Percentiles rank a stretch among this genome's conserved stretches.
phyloP scores from a whole-genome alignment of 2,797 vertebrate species.

The Pantherophis vulpinus region DNA sequence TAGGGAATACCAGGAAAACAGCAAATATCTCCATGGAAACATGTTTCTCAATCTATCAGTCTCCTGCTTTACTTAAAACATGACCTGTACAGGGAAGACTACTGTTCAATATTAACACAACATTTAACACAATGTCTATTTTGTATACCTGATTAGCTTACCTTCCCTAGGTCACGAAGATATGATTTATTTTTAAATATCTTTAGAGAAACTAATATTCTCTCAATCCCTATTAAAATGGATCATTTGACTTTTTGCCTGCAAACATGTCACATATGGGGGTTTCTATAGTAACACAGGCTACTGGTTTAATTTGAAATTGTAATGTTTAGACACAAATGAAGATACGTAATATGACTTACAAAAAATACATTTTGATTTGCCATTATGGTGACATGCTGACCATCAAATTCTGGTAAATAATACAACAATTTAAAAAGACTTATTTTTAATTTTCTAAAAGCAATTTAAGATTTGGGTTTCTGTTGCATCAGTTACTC shows the following conservation, averaged over 20 bases:
- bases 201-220: constrained; percentile 15
- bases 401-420: background rate
- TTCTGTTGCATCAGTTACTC: background rate
- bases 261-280: constrained; percentile 56
- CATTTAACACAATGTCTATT: constrained; percentile 47
- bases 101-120: constrained; percentile 50
- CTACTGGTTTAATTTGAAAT: constrained; percentile 60
- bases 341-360: constrained; percentile 35
- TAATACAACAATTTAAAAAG: background rate
- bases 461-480: background rate
- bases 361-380: background rate
- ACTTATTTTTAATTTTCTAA: background rate
- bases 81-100: constrained; percentile 73
- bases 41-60: constrained; percentile 74
- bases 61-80: constrained; percentile 73
- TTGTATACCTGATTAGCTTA: constrained; percentile 49
- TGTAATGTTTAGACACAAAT: constrained; percentile 59
- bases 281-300: constrained; percentile 67
- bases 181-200: constrained; percentile 25
- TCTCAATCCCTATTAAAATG: constrained; percentile 49
- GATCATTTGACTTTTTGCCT: constrained; percentile 54
- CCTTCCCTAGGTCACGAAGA: constrained; percentile 22
- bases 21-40: constrained; percentile 88
- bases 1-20: constrained; percentile 84
- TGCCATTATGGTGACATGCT: background rate